Evolutionary conservation across 2,113 vertebrate genomes (phyloP).

Genomic region (Azemiops feae): DNA sequence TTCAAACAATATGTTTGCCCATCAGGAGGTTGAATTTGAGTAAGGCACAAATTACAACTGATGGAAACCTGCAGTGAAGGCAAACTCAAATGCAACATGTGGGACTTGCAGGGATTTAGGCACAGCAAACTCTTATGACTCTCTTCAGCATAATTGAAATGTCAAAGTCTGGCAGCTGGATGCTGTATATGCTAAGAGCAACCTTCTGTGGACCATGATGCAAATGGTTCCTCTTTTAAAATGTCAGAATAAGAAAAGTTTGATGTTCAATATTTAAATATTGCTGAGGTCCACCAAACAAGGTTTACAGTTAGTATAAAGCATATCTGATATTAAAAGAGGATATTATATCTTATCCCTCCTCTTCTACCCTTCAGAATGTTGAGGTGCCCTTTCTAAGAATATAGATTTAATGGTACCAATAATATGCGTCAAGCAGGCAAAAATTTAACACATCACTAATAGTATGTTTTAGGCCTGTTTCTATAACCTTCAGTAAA

Average conservation of each 20-base stretch:
- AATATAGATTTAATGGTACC: neutral
- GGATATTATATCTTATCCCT: neutral
- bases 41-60: neutral
- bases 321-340: neutral
- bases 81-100: neutral
- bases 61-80: neutral
- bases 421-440: neutral
- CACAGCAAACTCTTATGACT: rapidly evolving
- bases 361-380: neutral
- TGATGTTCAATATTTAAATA: neutral
- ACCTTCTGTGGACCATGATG: neutral
- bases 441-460: neutral
- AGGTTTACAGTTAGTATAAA: neutral
- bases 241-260: neutral
- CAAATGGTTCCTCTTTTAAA: neutral
- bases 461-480: neutral
- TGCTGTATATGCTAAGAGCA: rapidly evolving
- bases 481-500: neutral
- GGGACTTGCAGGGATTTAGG: rapidly evolving
- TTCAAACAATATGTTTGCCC: neutral
- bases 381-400: neutral
- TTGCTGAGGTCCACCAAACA: neutral
- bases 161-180: rapidly evolving
- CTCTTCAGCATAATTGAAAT: rapidly evolving
- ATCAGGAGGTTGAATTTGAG: rapidly evolving